Evolutionary conservation across 1,140 invertebrate genomes (phyloP).

Genomic region (Heliothis subflexa): DNA sequence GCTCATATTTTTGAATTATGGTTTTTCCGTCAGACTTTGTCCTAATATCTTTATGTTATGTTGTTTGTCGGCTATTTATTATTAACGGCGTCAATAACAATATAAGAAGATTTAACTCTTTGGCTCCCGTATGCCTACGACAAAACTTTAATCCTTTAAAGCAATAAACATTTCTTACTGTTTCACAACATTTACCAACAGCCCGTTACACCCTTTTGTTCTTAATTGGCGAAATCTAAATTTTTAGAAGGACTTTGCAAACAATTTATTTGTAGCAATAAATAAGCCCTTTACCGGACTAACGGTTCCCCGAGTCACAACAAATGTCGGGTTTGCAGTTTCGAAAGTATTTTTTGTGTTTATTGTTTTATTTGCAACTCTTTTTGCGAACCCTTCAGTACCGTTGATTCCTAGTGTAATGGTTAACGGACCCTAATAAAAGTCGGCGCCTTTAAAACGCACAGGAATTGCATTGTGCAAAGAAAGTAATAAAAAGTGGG

Average conservation of each 20-base stretch:
- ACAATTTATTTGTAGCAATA: constrained; percentile 64
- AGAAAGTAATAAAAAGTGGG: constrained; percentile 22
- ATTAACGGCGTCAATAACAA: background rate
- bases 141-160: constrained; percentile 10
- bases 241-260: constrained; percentile 39
- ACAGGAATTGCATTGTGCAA: constrained; percentile 29
- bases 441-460: constrained; percentile 53
- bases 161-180: constrained; percentile 22
- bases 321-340: constrained; percentile 55
- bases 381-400: constrained; percentile 67
- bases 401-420: constrained; percentile 53
- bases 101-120: constrained; percentile 26
- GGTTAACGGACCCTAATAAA: constrained; percentile 58
- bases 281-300: constrained; percentile 61
- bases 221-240: constrained; percentile 51
- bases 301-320: constrained; percentile 50
- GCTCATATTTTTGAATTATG: background rate
- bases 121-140: constrained; percentile 17
- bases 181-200: constrained; percentile 13
- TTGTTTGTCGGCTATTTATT: constrained; percentile 3
- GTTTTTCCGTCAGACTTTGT: background rate
- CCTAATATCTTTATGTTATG: background rate
- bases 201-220: constrained; percentile 51
- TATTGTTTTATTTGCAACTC: constrained; percentile 74
- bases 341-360: constrained; percentile 60